Evolutionary conservation across 2,797 vertebrate species (phyloP).

Genomic region (Petrocephalus schoutedeni): DNA sequence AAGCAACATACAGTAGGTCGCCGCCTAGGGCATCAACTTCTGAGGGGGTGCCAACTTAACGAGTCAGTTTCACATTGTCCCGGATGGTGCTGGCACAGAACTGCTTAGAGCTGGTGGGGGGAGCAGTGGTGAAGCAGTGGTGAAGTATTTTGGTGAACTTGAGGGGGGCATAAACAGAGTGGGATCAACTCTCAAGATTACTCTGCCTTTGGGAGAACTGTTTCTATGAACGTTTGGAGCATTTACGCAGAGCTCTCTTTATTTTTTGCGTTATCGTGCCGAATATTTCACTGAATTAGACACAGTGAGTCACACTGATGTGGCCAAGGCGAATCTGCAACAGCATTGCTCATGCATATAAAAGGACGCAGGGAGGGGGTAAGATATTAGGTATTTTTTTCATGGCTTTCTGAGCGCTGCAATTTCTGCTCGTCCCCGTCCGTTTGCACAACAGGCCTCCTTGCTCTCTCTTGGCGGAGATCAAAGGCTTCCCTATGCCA

Average conservation of each 20-base stretch:
- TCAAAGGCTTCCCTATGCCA: neutral
- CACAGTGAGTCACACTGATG: neutral
- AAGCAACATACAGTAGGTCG: neutral
- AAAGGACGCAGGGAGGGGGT: neutral
- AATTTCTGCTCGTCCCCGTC: neutral
- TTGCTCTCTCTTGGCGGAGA: neutral
- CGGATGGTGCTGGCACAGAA: neutral
- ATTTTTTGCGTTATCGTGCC: neutral
- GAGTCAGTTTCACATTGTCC: neutral
- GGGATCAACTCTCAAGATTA: neutral
- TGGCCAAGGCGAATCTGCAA: too few relatives aligned
- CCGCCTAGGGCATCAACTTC: neutral
- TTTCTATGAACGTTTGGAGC: neutral
- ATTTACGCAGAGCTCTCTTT: neutral
- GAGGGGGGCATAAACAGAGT: neutral
- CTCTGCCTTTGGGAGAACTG: neutral
- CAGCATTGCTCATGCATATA: neutral
- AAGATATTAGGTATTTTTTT: neutral
- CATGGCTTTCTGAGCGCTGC: neutral
- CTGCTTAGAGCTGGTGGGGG: slow-evolving; percentile 19
- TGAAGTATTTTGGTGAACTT: neutral
- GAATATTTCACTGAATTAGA: neutral
- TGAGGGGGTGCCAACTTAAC: neutral
- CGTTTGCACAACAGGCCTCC: neutral
- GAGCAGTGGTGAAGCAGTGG: neutral